Evolutionary conservation across 2,888 invertebrate genomes (phyloP).

Genomic region (Ceratothoa steindachneri): DNA sequence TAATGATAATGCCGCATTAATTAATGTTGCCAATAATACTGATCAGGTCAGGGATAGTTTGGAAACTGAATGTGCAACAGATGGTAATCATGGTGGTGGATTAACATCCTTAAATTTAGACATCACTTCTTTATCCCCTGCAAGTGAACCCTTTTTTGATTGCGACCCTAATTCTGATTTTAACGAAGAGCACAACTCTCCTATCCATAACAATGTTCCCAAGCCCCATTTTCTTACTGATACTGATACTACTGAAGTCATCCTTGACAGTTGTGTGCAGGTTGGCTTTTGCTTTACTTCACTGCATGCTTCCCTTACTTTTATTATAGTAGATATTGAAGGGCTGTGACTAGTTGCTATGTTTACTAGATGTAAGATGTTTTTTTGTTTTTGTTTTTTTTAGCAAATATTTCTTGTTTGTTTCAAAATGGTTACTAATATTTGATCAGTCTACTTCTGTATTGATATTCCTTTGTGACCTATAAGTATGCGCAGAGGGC

Average conservation of each 20-base stretch:
- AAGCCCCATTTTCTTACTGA: not conserved
- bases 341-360: too few relatives aligned
- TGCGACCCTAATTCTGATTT: not conserved
- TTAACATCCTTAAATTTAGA: not conserved
- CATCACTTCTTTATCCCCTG: not conserved
- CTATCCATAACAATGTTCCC: not conserved
- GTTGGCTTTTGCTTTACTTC: too few relatives aligned
- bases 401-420: too few relatives aligned
- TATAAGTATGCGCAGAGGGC: too few relatives aligned
- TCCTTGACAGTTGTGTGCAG: not conserved
- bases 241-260: not conserved
- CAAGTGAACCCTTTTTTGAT: not conserved
- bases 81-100: not conserved
- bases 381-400: too few relatives aligned
- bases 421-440: too few relatives aligned
- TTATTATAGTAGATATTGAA: too few relatives aligned
- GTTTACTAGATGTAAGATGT: too few relatives aligned
- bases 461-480: too few relatives aligned
- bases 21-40: too few relatives aligned
- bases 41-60: not conserved
- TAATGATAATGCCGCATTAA: not conserved
- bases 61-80: not conserved
- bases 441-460: too few relatives aligned
- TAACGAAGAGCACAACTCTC: not conserved
- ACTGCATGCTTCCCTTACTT: too few relatives aligned